Conservation (phyloP, 2,113 vertebrate species). For the Cricetomys ansorgei region DNA sequence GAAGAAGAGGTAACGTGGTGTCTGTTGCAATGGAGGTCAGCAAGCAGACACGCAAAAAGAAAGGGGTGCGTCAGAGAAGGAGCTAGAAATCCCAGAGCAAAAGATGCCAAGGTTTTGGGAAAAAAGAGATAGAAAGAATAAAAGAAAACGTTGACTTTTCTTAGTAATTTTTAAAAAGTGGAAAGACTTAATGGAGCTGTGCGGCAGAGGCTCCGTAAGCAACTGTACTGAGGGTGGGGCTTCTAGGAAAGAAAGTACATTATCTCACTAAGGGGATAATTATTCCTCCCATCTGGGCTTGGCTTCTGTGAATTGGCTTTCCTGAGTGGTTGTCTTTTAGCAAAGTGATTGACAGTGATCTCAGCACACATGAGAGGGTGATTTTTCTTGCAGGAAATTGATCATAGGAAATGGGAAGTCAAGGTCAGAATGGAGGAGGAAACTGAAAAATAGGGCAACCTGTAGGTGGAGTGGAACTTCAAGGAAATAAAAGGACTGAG, state of each 20-base stretch:
- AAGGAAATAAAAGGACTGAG: not conserved
- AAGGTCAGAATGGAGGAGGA: not conserved
- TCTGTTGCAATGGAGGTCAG: not conserved
- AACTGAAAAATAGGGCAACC: not conserved
- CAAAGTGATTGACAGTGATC: not conserved
- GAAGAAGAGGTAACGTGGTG: not conserved
- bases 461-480: too few relatives aligned
- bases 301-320: not conserved
- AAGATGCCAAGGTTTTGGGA: not conserved
- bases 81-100: not conserved
- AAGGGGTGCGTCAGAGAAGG: not conserved
- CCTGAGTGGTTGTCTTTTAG: not conserved
- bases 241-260: not conserved
- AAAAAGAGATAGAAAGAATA: not conserved
- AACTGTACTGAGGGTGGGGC: not conserved
- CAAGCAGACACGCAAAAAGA: not conserved
- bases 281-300: not conserved
- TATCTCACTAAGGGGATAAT: not conserved
- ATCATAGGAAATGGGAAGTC: conserved; percentile 34
- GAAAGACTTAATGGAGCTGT: not conserved
- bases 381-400: not conserved
- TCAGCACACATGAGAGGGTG: not conserved
- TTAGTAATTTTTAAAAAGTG: not conserved
- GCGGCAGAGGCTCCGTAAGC: not conserved
- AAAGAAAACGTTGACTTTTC: not conserved